Evolutionary conservation across 2,797 vertebrate genomes (phyloP).

Genomic region (Melopsittacus undulatus): DNA sequence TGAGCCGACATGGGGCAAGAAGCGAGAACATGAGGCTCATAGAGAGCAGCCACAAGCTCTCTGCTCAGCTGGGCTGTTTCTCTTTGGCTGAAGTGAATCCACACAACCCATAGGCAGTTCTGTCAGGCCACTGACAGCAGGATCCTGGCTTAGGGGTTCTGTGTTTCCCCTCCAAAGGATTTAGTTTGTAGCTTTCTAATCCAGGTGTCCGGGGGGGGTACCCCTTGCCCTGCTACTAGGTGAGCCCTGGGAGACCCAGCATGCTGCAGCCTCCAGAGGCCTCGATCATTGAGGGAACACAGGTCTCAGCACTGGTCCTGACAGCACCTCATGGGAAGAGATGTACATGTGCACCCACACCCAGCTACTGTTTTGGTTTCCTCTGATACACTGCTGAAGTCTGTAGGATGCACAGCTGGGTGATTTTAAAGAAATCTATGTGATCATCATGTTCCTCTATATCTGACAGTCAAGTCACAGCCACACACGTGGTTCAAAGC

Average conservation of each 20-base stretch:
- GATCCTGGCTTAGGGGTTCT: not conserved
- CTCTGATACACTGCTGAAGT: rapidly evolving
- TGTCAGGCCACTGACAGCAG: not conserved
- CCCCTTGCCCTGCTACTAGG: rapidly evolving
- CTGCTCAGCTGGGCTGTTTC: not conserved
- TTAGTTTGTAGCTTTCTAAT: not conserved
- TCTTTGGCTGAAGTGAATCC: not conserved
- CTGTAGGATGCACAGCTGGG: not conserved
- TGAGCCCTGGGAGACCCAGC: rapidly evolving
- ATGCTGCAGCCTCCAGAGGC: not conserved
- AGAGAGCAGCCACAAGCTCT: not conserved
- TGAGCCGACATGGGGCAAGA: rapidly evolving
- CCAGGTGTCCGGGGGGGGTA: not conserved
- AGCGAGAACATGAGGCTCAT: rapidly evolving
- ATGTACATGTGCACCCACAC: rapidly evolving
- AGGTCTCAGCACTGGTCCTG: not conserved
- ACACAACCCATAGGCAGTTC: rapidly evolving
- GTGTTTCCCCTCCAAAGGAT: not conserved
- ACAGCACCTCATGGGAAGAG: rapidly evolving
- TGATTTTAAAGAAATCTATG: not conserved
- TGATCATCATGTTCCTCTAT: rapidly evolving
- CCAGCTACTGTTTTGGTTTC: rapidly evolving
- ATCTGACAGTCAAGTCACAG: not conserved
- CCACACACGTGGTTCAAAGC: rapidly evolving
- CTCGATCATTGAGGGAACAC: rapidly evolving